A percentile compares a stretch with the other conserved stretches of the same genome.
Evolutionary conservation across 2,888 invertebrate species (phyloP).

Genomic region (Cheilosia grossa): DNA sequence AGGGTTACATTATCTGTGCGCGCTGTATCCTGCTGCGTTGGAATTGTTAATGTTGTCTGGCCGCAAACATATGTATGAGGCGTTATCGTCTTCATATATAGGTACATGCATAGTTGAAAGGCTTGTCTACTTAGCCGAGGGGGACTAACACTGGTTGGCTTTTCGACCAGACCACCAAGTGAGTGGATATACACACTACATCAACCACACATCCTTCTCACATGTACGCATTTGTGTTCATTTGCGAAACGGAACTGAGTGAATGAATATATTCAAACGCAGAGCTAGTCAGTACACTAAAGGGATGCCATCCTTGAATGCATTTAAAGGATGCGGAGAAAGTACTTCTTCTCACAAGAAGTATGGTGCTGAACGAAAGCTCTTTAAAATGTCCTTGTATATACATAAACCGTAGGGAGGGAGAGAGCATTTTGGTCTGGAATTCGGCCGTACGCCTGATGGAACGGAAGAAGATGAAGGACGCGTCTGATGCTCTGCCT

Average conservation of each 20-base stretch:
- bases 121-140: constrained; percentile 52
- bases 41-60: constrained; percentile 73
- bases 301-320: constrained; percentile 60
- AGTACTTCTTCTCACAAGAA: constrained; percentile 19
- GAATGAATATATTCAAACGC: constrained; percentile 37
- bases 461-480: constrained; percentile 54
- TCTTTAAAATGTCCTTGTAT: constrained; percentile 60
- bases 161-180: constrained; percentile 65
- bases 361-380: neutral
- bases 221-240: constrained; percentile 11
- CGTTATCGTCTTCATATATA: constrained; percentile 36
- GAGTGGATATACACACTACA: constrained; percentile 32
- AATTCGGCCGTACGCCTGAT: constrained; percentile 48
- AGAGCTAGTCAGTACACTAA: constrained; percentile 23
- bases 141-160: constrained; percentile 61
- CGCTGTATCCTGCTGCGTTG: constrained; percentile 45
- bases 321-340: constrained; percentile 39
- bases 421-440: constrained; percentile 17
- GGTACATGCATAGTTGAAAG: neutral
- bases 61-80: constrained; percentile 61
- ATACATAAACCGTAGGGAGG: neutral
- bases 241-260: constrained; percentile 30
- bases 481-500: constrained; percentile 56
- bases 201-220: neutral
- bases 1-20: constrained; percentile 61